Base-by-base conservation (phyloP, 2,888 invertebrate species). In the Ophonus ardosiacus region DNA sequence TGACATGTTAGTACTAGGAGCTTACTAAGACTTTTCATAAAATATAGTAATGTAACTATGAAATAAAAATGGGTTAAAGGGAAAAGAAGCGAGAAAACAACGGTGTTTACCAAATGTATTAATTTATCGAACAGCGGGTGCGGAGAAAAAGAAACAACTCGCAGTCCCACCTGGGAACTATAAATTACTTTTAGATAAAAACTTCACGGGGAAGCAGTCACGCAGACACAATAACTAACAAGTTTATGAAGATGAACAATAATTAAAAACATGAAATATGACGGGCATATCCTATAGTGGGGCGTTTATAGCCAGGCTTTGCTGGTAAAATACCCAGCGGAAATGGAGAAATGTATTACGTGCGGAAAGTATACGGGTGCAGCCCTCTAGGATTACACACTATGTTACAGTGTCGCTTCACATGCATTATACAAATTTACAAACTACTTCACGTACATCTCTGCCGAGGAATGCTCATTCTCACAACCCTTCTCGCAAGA, bases 241-340 rank as follows among this genome's bases (percentile, higher is more conserved):
- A 85, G 80, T 85, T 84, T 85, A 85, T 80, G 85, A 85, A 85
- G 85, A 85, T 84, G 84, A 84, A 84, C 85, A 85, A 85, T 85
- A 85, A 85, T 85, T 85, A 85, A 85, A 85, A 85, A 85, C 80
- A 80, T 85, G 80, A 85, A 85, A 80, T 85, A 85, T 71, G 43
- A 38, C 78, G 24, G 43, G 78, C 63, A 83, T 83, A 83, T 83
- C 83, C 83, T 83, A 76, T 83, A 74, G 24, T 38, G 43, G 51
- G 61, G 74, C 76, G 83, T 83, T 83, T 83, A 83, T 76, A 40
- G 74, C 43, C 40, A 40, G 83, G 76, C 76, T 83, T 83, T 83
- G 74, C 83, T 68, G 83, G 40, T 74, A 83, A 83, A 71, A 83
- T 83, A 74, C 74, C 83, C 74, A 74, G 40, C 83, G 83, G 83